These are phyloP conservation scores for Cacatua alba DNA, from an alignment of 2,113 vertebrate genomes.

Conservation along the genomic window DNA sequence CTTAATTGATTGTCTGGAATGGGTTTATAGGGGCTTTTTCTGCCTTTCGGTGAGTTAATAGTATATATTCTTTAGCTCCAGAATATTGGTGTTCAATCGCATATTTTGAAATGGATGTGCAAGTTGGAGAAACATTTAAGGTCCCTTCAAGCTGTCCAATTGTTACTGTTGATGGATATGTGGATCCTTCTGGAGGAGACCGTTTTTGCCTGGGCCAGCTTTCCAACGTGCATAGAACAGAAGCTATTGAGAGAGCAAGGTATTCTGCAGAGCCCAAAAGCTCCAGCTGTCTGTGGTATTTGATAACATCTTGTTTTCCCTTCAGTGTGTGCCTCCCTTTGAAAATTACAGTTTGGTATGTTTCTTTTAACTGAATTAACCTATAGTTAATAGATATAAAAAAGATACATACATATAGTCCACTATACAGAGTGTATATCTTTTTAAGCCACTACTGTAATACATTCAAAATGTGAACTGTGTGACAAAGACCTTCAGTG, in stretches of 20 bases:
- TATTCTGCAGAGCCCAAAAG: slow-evolving; percentile 43
- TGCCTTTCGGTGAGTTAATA: not conserved
- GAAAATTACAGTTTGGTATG: not conserved
- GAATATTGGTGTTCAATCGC: slow-evolving; percentile 99
- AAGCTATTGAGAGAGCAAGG: slow-evolving; percentile 97
- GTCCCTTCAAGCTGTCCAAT: slow-evolving; percentile 92
- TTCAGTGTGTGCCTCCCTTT: not conserved
- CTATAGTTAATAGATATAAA: too few species aligned
- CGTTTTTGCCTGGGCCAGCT: slow-evolving; percentile 94
- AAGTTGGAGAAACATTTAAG: slow-evolving; percentile 86
- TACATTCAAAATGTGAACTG: too few species aligned
- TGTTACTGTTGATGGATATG: slow-evolving; percentile 94
- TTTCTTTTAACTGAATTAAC: not conserved
- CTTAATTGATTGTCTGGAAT: not conserved
- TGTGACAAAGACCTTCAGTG: too few species aligned
- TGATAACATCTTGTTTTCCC: not conserved
- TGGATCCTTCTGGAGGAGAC: slow-evolving; percentile 96
- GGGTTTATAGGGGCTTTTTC: accelerated
- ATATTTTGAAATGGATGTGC: slow-evolving; percentile 97
- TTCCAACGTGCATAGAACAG: slow-evolving; percentile 95
- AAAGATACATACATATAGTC: too few species aligned
- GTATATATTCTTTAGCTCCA: slow-evolving; percentile 76
- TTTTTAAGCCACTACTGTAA: too few species aligned
- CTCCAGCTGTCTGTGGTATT: not conserved
- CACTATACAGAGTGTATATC: too few species aligned